These are phyloP conservation scores for Corvus cornix DNA, from an alignment of 2,113 vertebrate species.

Conservation along the genomic window DNA sequence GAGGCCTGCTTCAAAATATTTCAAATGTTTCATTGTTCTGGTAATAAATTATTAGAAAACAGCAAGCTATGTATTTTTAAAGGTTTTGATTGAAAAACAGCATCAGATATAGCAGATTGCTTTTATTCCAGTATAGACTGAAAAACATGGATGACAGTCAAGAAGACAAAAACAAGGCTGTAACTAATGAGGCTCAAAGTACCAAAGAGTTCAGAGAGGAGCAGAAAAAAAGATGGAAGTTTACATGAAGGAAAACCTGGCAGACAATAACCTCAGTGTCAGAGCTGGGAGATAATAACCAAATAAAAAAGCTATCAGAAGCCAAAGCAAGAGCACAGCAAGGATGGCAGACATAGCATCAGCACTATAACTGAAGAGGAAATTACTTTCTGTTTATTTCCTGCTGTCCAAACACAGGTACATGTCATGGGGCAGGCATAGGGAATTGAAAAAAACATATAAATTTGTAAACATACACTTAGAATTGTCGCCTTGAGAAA, in stretches of 20 bases:
- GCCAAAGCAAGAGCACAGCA: not conserved
- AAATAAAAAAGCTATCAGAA: not conserved
- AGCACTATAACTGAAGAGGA: not conserved
- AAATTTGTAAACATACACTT: not conserved
- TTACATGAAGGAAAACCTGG: not conserved
- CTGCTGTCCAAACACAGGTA: not conserved
- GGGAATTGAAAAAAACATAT: not conserved
- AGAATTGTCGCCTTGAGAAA: not conserved
- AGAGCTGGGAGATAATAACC: not conserved
- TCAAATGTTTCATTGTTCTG: not conserved
- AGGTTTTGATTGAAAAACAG: not conserved
- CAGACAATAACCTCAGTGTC: not conserved
- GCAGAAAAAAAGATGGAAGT: not conserved
- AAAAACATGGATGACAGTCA: not conserved
- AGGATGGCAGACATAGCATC: not conserved
- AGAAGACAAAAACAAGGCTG: not conserved
- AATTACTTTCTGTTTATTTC: not conserved
- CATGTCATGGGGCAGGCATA: rapidly evolving
- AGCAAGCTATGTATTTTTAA: not conserved
- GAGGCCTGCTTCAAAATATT: not conserved
- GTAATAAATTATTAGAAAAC: not conserved
- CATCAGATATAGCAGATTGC: rapidly evolving
- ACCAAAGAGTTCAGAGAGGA: not conserved
- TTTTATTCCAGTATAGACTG: not conserved
- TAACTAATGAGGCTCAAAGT: not conserved